Conservation (phyloP, 2,888 invertebrate genomes). For the Abrostola tripartita region DNA sequence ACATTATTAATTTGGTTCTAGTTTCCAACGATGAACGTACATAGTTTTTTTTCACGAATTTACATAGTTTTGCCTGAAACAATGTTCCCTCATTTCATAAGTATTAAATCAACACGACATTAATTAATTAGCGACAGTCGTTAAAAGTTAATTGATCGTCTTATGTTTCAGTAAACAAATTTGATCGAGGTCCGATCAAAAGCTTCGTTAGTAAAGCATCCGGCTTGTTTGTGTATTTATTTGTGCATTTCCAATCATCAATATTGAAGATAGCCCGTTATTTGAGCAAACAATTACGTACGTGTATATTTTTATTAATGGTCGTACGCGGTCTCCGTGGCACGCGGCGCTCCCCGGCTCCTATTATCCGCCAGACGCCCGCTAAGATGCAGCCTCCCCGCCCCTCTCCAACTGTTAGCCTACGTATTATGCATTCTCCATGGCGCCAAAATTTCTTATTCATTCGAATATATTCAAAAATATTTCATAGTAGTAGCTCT, state of each 20-base stretch:
- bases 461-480: constrained; percentile 85
- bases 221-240: constrained; percentile 33
- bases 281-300: constrained; percentile 52
- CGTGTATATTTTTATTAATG: constrained; percentile 62
- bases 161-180: constrained; percentile 66
- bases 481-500: constrained; percentile 78
- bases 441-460: constrained; percentile 83
- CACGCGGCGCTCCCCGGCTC: constrained; percentile 34
- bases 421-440: constrained; percentile 76
- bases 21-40: no score
- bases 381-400: constrained; percentile 55
- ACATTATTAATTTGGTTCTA: no score
- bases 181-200: constrained; percentile 29
- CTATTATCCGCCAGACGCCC: constrained; percentile 57
- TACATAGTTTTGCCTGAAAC: background rate
- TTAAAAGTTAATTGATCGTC: constrained; percentile 67
- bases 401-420: constrained; percentile 52
- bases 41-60: no score
- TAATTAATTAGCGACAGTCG: constrained; percentile 58
- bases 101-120: constrained; percentile 16
- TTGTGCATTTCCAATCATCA: constrained; percentile 27
- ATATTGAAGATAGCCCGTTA: constrained; percentile 32
- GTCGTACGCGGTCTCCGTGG: constrained; percentile 37
- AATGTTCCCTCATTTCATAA: constrained; percentile 1
- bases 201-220: constrained; percentile 11